Evolutionary conservation across 1,140 invertebrate species (phyloP), one percentile per base, ranked within the genome.

Genomic region (Eumaeus atala): DNA sequence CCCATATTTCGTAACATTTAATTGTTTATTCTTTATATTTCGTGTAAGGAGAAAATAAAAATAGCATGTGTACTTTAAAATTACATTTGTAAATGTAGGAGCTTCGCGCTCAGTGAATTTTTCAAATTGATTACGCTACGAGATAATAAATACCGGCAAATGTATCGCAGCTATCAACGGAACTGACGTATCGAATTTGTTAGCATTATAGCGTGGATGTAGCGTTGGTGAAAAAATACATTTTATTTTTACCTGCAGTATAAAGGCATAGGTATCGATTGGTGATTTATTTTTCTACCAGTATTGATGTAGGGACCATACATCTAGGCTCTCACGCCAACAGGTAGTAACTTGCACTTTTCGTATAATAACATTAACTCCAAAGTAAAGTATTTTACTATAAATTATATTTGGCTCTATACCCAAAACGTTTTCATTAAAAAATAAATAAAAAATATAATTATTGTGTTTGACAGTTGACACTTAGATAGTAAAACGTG

Each of bases 101-200:
- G 51, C 49, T 56, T 56, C 33, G 12, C 36, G 42, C 40, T 44
- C 47, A 61, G 51, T 61, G 50, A 61, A 56, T 50, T 61, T 61
- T 53, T 44, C 47, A 48, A 48, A 50, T 42, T 48, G 36, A 59
- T 59, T 56, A 51, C 57, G 54, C 53, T 33, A 21, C 51, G 47
- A 51, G 54, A 49, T 38, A 17, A 62, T 58, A 56, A 57, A 50
- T 54, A 48, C 12, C 51, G 55, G 33, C 35, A 59, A 59, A 63
- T 54, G 59, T 59, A 63, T 57, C 40, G 61, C 54, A 47, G 34
- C 54, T 50, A 54, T 57, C 57, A 48, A 37, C 47, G 1, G 34
- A 18, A 44, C 58, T 59, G 61, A 57, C 51, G 54, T 51, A 56
- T 53, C 42, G 48, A 48, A 56, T 59, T 62, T 58, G 50, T 58